phyloP scores from a whole-genome alignment of 1,140 invertebrate genomes.

The Bombus pyrosoma region DNA sequence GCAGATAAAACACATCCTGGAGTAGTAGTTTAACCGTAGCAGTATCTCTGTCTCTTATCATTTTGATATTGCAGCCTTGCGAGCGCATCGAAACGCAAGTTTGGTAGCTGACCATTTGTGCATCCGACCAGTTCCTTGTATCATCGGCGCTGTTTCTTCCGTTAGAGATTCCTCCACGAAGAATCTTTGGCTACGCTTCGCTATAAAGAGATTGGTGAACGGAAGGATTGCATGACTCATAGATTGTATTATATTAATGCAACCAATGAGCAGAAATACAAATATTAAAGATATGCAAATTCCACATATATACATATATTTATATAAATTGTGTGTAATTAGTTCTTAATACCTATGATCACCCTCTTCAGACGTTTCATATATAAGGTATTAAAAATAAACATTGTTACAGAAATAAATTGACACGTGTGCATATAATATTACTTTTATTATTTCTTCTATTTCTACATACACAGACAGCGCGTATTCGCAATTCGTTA shows the following conservation, averaged over 20 bases:
- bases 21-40: constrained; percentile 74
- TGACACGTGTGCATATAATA: constrained; percentile 50
- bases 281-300: background rate
- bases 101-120: background rate
- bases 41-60: constrained; percentile 63
- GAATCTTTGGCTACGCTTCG: background rate
- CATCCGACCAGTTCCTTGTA: background rate
- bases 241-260: constrained; percentile 47
- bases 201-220: background rate
- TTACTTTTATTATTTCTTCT: constrained; percentile 72
- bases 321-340: background rate
- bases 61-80: constrained; percentile 67
- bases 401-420: background rate
- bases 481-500: constrained; percentile 63
- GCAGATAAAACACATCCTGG: constrained; percentile 75
- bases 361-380: background rate
- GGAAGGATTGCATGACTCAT: background rate
- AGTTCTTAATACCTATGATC: too few relatives aligned
- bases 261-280: background rate
- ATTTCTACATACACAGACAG: constrained; percentile 66
- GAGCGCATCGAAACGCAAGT: background rate
- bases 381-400: background rate
- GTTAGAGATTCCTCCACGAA: background rate
- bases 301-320: constrained; percentile 31
- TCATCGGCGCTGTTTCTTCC: background rate